Percentiles rank a stretch among this genome's conserved stretches.
Evolutionary conservation across 2,888 invertebrate species (phyloP).

Genomic region (Hypomecis punctinalis): DNA sequence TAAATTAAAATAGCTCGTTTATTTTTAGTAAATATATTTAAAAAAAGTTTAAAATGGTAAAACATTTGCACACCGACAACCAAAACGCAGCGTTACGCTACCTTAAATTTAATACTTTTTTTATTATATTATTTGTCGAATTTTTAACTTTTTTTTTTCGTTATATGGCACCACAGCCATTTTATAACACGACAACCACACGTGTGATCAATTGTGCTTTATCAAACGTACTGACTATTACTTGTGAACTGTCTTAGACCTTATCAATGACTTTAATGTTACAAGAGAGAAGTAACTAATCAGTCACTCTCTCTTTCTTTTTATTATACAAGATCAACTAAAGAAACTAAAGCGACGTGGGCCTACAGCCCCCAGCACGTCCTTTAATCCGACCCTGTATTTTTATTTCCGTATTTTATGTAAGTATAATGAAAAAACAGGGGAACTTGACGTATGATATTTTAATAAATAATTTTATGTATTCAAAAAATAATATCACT

Average conservation of each 20-base stretch:
- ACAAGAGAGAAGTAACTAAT: too few species aligned
- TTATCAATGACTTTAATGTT: neutral
- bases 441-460: too few species aligned
- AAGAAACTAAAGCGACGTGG: neutral
- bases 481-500: too few species aligned
- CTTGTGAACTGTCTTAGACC: conserved; percentile 44
- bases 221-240: conserved; percentile 51
- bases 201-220: conserved; percentile 66
- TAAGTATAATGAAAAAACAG: neutral
- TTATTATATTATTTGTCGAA: conserved; percentile 79
- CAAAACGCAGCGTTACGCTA: conserved; percentile 62
- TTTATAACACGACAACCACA: conserved; percentile 65
- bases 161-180: conserved; percentile 82
- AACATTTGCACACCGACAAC: conserved; percentile 54
- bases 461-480: too few species aligned
- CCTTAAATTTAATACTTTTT: conserved; percentile 81
- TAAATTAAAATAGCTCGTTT: neutral
- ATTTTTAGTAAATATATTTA: neutral
- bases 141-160: conserved; percentile 73
- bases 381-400: neutral
- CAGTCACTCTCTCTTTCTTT: neutral
- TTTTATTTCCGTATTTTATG: neutral
- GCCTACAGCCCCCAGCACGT: neutral
- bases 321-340: neutral
- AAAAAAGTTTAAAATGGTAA: conserved; percentile 24